Evolutionary conservation across 2,888 invertebrate genomes (phyloP).

Genomic region (Abscondita cerata): DNA sequence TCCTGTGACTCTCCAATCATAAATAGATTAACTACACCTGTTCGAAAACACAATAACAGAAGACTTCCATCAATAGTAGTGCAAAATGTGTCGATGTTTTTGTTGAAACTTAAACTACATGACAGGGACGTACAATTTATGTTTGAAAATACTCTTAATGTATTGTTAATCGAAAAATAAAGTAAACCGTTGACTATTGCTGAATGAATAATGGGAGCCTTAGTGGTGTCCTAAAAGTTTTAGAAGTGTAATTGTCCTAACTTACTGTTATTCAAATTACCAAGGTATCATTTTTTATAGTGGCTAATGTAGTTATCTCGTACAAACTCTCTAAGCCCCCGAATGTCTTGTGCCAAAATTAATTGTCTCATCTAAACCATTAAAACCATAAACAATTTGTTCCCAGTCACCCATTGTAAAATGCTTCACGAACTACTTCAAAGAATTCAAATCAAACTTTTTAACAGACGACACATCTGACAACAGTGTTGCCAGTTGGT

Average conservation of each 20-base stretch:
- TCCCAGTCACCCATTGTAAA: constrained; percentile 52
- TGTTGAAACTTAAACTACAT: constrained; percentile 31
- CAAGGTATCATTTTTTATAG: constrained; percentile 42
- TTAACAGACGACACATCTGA: too few relatives aligned
- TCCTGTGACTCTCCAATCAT: constrained; percentile 23
- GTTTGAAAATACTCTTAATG: constrained; percentile 36
- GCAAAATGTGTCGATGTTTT: constrained; percentile 35
- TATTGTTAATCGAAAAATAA: constrained; percentile 35
- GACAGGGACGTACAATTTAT: constrained; percentile 30
- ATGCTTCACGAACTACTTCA: neutral
- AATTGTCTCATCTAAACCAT: constrained; percentile 61
- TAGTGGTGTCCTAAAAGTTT: neutral
- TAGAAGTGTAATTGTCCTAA: neutral
- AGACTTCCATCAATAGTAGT: constrained; percentile 35
- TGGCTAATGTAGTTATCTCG: constrained; percentile 61
- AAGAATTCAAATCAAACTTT: too few relatives aligned
- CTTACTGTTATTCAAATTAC: neutral
- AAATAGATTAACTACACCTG: constrained; percentile 37
- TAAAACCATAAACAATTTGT: constrained; percentile 57
- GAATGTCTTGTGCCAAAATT: constrained; percentile 62
- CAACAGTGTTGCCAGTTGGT: too few relatives aligned
- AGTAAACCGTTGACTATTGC: constrained; percentile 30
- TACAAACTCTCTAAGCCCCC: constrained; percentile 59
- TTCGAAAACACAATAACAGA: constrained; percentile 36
- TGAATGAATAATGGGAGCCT: constrained; percentile 20